Evolutionary conservation across 2,888 invertebrate species (phyloP).

Genomic region (Eurytoma adleriae): DNA sequence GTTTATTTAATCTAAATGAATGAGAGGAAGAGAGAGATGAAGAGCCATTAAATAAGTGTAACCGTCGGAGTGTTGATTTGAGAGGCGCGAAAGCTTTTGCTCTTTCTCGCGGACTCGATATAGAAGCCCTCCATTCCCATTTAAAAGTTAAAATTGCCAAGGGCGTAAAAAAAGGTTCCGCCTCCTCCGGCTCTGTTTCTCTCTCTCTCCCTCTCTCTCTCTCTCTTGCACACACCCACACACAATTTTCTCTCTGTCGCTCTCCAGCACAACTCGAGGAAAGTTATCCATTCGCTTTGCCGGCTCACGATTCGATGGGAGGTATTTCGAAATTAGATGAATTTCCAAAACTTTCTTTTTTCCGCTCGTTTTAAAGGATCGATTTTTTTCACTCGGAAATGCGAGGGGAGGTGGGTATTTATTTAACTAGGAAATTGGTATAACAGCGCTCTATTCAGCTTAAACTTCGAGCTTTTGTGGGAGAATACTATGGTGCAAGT

Average conservation of each 20-base stretch:
- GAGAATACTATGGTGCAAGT: too few relatives aligned
- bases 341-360: conserved; percentile 11
- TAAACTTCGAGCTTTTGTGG: too few relatives aligned
- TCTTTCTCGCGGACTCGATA: conserved; percentile 19
- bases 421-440: background rate
- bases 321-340: conserved; percentile 39
- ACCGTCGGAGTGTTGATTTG: conserved; percentile 32
- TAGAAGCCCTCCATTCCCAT: conserved; percentile 36
- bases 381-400: too few relatives aligned
- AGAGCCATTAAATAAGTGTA: conserved; percentile 38
- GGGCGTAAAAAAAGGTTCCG: conserved; percentile 45
- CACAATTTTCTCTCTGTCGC: too few relatives aligned
- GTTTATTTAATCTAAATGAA: conserved; percentile 13
- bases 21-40: background rate
- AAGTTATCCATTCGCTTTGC: conserved; percentile 34
- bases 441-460: too few relatives aligned
- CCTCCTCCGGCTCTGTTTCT: conserved; percentile 1
- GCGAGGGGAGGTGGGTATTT: background rate
- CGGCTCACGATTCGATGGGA: conserved; percentile 31
- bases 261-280: background rate
- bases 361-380: background rate
- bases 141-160: conserved; percentile 57
- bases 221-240: background rate
- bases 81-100: conserved; percentile 37
- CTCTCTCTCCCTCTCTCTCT: background rate